These are phyloP conservation scores for Bombus balteatus DNA, from an alignment of 1,140 invertebrate genomes.

Conservation along the genomic window DNA sequence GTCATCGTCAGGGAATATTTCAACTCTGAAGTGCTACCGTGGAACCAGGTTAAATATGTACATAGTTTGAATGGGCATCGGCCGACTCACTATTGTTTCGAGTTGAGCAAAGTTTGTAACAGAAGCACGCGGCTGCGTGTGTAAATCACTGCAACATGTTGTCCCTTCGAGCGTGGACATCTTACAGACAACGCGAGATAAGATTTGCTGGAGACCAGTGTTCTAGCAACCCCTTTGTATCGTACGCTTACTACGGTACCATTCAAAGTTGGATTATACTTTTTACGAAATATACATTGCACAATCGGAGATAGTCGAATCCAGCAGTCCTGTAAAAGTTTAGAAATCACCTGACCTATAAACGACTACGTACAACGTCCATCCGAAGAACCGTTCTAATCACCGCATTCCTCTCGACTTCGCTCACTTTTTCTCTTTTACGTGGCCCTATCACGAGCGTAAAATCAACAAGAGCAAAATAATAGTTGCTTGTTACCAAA, in stretches of 20 bases:
- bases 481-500: slow-evolving; percentile 38
- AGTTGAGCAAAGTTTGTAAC: not conserved
- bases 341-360: not conserved
- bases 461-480: slow-evolving; percentile 19
- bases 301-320: not conserved
- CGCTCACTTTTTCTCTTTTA: not conserved
- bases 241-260: not conserved
- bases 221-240: not conserved
- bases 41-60: not conserved
- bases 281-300: not conserved
- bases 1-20: not conserved
- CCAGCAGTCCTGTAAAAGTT: not conserved
- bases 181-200: not conserved
- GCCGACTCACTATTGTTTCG: too few species aligned
- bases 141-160: slow-evolving; percentile 26
- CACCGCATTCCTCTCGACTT: not conserved
- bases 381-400: not conserved
- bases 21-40: not conserved
- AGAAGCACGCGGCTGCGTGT: not conserved
- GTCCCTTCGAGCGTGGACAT: too few species aligned
- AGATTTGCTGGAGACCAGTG: too few species aligned
- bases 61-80: slow-evolving; percentile 7
- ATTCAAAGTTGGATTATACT: not conserved
- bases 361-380: not conserved
- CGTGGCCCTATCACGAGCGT: not conserved